These are phyloP conservation scores for Mesocentrotus franciscanus DNA, from an alignment of 53 echinoderm and acorn worm species.

Conservation along the genomic window DNA sequence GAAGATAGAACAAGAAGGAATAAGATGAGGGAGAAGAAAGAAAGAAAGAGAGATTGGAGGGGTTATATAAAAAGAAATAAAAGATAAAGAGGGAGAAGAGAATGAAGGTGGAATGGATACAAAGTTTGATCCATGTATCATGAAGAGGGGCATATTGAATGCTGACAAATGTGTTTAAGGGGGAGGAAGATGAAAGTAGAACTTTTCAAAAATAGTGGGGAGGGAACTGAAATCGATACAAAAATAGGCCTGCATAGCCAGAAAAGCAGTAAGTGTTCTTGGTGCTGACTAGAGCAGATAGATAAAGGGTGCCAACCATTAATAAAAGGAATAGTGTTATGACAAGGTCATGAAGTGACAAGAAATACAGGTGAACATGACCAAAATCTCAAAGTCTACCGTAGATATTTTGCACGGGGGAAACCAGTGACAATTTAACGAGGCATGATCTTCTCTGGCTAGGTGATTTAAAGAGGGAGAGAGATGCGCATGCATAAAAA, in stretches of 20 bases:
- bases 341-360: background rate
- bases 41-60: background rate
- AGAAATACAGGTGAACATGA: background rate
- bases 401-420: background rate
- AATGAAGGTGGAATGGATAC: no score
- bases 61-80: no score
- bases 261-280: no score
- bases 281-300: background rate
- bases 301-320: background rate
- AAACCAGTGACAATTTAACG: slow-evolving; percentile 23
- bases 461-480: background rate
- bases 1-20: no score
- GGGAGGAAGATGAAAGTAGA: no score
- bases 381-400: background rate
- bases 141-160: no score
- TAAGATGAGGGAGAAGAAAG: background rate
- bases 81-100: no score
- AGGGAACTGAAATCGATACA: no score
- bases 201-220: no score
- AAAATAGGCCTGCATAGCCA: no score
- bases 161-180: no score
- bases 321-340: background rate
- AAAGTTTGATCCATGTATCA: no score
- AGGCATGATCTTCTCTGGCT: background rate
- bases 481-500: slow-evolving; percentile 42